Evolutionary conservation across 2,797 vertebrate genomes (phyloP).

Genomic region (Ficedula albicollis): DNA sequence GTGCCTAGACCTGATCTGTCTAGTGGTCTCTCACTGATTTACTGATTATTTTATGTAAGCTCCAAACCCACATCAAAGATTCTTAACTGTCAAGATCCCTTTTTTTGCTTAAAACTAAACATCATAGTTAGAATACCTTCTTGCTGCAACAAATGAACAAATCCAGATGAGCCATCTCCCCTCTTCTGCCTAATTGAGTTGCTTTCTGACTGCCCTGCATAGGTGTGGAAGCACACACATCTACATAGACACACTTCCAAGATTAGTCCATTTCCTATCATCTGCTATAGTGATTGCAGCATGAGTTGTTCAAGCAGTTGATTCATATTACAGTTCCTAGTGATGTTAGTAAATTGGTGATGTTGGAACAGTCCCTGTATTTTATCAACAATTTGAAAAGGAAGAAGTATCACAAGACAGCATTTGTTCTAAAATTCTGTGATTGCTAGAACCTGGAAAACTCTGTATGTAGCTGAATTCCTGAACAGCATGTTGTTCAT

Average conservation of each 20-base stretch:
- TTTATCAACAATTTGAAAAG: neutral
- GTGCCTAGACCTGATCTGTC: neutral
- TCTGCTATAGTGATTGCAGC: neutral
- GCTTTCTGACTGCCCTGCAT: neutral
- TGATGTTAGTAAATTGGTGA: neutral
- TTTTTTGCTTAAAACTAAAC: neutral
- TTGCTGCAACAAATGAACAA: neutral
- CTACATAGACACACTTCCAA: neutral
- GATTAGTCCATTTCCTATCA: neutral
- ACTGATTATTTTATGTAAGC: neutral
- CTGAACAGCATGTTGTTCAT: neutral
- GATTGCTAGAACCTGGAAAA: neutral
- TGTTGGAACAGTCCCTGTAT: neutral
- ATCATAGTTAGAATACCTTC: neutral
- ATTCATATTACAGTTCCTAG: neutral
- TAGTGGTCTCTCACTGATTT: neutral
- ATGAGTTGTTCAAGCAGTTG: neutral
- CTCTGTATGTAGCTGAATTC: neutral
- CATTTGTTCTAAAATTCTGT: constrained; percentile 1
- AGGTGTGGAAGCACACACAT: neutral
- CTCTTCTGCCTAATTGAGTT: neutral
- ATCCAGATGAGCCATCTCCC: neutral
- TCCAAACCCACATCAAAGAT: neutral
- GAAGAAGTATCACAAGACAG: neutral
- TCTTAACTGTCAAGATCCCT: neutral